phyloP scores from a whole-genome alignment of 2,888 invertebrate species.

The Caenorhabditis sp. region DNA sequence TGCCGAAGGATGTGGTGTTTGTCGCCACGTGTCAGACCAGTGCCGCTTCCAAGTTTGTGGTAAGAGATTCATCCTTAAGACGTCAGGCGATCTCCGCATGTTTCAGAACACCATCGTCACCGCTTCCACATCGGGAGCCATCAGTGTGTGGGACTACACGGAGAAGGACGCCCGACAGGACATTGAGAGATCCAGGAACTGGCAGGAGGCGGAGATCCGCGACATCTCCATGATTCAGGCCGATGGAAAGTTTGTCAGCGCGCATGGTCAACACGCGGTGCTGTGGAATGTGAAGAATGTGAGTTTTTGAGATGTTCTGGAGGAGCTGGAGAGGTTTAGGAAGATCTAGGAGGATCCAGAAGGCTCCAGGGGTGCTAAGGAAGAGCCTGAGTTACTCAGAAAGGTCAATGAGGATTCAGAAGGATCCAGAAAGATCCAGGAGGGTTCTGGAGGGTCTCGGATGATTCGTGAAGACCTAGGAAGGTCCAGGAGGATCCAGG shows the following conservation, averaged over 20 bases:
- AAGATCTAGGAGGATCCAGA: no score
- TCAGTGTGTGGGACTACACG: constrained; percentile 58
- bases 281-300: constrained; percentile 66
- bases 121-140: constrained; percentile 56
- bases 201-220: constrained; percentile 59
- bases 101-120: constrained; percentile 56
- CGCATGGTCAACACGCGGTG: constrained; percentile 56
- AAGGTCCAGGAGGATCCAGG: background rate
- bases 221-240: constrained; percentile 51
- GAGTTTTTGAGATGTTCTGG: constrained; percentile 7
- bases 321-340: background rate
- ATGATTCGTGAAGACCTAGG: no score
- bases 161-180: constrained; percentile 59
- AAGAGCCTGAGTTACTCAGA: no score
- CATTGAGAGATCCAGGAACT: constrained; percentile 42
- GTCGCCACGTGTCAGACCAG: constrained; percentile 41
- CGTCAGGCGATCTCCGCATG: no score
- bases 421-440: no score
- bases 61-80: constrained; percentile 12
- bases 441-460: no score
- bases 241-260: constrained; percentile 55
- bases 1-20: constrained; percentile 50
- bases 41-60: constrained; percentile 16
- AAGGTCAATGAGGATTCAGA: no score
- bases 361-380: no score